phyloP scores from a whole-genome alignment of 2,113 vertebrate species.

The Taxidea taxus region DNA sequence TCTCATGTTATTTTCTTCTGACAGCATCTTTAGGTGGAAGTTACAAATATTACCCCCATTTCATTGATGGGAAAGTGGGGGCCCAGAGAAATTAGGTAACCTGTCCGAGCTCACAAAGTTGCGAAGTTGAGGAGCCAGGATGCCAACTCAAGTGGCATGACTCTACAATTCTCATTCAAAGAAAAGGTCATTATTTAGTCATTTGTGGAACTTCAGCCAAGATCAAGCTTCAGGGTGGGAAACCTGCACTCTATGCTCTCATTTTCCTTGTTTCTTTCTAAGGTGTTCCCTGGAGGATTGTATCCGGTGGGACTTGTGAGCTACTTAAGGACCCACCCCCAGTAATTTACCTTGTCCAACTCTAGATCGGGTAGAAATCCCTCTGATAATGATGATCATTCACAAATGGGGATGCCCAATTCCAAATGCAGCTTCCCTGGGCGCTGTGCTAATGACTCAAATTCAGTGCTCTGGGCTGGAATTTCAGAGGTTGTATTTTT shows the following conservation, averaged over 20 bases:
- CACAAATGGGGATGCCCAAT: neutral
- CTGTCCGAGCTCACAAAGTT: neutral
- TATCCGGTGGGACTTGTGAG: neutral
- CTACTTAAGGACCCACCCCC: neutral
- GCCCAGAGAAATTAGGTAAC: neutral
- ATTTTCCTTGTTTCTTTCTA: neutral
- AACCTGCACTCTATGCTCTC: neutral
- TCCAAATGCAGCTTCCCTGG: neutral
- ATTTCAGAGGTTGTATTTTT: neutral
- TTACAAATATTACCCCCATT: neutral
- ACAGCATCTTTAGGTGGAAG: neutral
- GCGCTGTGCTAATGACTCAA: neutral
- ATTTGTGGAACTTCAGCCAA: neutral
- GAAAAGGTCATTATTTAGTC: neutral
- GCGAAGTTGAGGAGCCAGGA: neutral
- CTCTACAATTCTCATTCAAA: neutral
- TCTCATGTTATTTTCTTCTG: neutral
- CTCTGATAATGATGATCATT: neutral
- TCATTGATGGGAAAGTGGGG: neutral
- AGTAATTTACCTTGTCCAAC: too few species aligned
- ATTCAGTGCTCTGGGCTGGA: neutral
- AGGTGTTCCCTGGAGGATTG: neutral
- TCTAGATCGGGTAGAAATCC: neutral
- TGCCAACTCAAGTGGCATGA: neutral
- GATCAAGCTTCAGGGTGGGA: neutral